phyloP scores from a whole-genome alignment of 2,113 vertebrate genomes.

The Colaptes auratus region DNA sequence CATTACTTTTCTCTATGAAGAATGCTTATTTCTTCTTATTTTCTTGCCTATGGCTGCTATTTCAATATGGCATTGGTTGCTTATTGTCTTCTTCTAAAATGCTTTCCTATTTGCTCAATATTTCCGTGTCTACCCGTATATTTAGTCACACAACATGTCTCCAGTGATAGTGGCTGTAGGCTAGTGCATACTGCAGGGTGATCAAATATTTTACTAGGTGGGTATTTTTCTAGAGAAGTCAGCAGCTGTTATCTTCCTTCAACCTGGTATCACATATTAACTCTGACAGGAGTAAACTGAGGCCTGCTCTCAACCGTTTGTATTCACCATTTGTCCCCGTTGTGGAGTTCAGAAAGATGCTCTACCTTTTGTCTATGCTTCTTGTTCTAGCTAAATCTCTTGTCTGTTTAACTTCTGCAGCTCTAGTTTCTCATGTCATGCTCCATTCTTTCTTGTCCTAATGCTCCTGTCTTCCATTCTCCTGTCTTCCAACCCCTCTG shows the following conservation, averaged over 20 bases:
- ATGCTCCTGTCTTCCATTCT: not conserved
- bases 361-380: not conserved
- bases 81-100: constrained; percentile 3
- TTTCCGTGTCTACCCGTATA: not conserved
- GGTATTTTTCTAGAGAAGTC: not conserved
- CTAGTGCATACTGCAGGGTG: not conserved
- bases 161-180: not conserved
- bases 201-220: not conserved
- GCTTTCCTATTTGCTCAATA: not conserved
- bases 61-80: not conserved
- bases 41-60: constrained; percentile 18
- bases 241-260: constrained; percentile 5
- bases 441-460: not conserved
- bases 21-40: not conserved
- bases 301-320: not conserved
- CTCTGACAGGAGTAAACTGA: not conserved
- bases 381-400: not conserved
- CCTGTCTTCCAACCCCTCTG: not conserved
- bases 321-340: not conserved
- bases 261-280: not conserved
- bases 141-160: not conserved
- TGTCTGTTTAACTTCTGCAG: not conserved
- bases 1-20: not conserved
- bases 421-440: not conserved
- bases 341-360: not conserved